Conservation (phyloP, 2,888 invertebrate genomes). For the Troglohyphantes excavatus region DNA sequence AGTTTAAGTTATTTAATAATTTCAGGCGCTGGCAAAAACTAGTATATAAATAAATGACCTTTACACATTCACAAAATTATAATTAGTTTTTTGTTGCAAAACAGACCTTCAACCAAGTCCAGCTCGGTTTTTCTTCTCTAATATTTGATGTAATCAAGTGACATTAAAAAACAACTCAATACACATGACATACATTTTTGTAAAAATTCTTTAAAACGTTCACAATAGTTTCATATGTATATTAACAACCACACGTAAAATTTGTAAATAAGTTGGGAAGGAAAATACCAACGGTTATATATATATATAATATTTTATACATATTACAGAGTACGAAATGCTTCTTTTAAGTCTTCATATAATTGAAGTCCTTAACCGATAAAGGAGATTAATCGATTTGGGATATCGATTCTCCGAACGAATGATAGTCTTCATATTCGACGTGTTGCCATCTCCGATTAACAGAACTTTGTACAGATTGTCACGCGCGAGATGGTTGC, state of each 20-base stretch:
- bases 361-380: constrained; percentile 1
- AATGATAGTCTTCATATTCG: not conserved
- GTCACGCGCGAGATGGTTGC: constrained; percentile 62
- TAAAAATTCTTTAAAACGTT: constrained; percentile 74
- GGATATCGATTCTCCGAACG: not conserved
- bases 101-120: not conserved
- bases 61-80: too few relatives aligned
- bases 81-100: not conserved
- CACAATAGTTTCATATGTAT: constrained; percentile 52
- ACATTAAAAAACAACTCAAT: constrained; percentile 48
- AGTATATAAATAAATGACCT: too few relatives aligned
- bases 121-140: constrained; percentile 2
- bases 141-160: constrained; percentile 19
- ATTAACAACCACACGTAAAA: constrained; percentile 74
- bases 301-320: constrained; percentile 44
- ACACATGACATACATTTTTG: constrained; percentile 24
- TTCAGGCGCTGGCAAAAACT: too few relatives aligned
- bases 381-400: not conserved
- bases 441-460: not conserved
- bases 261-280: constrained; percentile 57
- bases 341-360: not conserved
- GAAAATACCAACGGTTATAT: constrained; percentile 56
- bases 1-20: too few relatives aligned
- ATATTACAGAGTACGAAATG: constrained; percentile 66
- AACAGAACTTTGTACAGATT: constrained; percentile 67